A percentile compares a stretch with the other conserved stretches of the same genome.
phyloP scores from a whole-genome alignment of 2,113 vertebrate species.

The Pelmatolapia mariae region DNA sequence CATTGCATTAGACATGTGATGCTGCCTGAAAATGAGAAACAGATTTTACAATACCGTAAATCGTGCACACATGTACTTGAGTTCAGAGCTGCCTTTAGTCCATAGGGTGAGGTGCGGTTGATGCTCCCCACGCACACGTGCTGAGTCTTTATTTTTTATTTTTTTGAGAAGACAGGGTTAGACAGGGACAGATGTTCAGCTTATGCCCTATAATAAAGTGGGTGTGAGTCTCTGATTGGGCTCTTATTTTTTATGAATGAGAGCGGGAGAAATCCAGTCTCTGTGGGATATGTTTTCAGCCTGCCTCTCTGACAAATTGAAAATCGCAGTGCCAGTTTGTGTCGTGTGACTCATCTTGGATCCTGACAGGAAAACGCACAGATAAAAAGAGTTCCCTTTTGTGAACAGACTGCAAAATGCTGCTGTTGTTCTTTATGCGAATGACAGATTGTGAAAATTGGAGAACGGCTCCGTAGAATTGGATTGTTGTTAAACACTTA shows the following conservation, averaged over 20 bases:
- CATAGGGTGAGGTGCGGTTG: background rate
- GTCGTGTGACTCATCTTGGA: conserved; percentile 54
- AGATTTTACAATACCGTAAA: background rate
- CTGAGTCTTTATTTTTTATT: background rate
- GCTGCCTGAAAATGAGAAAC: background rate
- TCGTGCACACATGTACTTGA: background rate
- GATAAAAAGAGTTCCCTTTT: conserved; percentile 28
- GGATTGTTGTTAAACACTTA: conserved; percentile 16
- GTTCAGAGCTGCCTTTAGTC: background rate
- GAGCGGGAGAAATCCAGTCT: conserved; percentile 30
- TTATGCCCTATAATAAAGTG: conserved; percentile 17
- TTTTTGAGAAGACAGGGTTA: background rate
- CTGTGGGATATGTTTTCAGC: conserved; percentile 44
- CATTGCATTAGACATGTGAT: background rate
- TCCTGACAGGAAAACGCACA: conserved; percentile 32
- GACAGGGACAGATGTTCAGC: conserved; percentile 12
- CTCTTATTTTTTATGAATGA: conserved; percentile 59
- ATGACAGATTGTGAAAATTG: conserved; percentile 29
- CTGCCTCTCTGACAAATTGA: conserved; percentile 41
- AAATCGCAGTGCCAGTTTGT: conserved; percentile 55
- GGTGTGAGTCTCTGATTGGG: conserved; percentile 13
- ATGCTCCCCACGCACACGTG: conserved; percentile 10
- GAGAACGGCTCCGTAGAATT: background rate
- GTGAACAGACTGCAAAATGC: conserved; percentile 24
- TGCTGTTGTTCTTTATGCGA: conserved; percentile 25